These are phyloP conservation scores for Platanista minor DNA, from an alignment of 2,113 vertebrate species.

Conservation along the genomic window DNA sequence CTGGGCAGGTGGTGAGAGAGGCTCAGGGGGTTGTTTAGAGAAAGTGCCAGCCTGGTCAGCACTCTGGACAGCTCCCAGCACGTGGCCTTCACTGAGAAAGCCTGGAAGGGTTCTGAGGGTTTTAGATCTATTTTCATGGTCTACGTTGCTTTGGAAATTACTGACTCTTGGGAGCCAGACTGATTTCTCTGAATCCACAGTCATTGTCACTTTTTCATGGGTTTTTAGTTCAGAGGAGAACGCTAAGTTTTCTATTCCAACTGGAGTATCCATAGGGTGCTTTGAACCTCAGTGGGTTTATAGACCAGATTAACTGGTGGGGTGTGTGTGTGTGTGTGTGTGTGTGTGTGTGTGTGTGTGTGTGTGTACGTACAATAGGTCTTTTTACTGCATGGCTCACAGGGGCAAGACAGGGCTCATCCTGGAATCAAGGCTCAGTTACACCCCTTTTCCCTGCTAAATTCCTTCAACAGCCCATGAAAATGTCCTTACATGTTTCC, in stretches of 20 bases:
- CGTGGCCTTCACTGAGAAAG: accelerated
- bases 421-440: neutral
- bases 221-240: neutral
- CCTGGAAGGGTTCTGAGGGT: neutral
- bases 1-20: neutral
- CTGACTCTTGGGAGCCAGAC: neutral
- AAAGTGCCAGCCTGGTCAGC: neutral
- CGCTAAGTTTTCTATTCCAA: neutral
- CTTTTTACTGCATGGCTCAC: neutral
- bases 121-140: neutral
- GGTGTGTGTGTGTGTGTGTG: neutral
- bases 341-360: neutral
- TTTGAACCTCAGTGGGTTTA: neutral
- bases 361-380: neutral
- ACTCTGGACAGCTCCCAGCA: conserved; percentile 39
- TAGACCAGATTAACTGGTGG: neutral
- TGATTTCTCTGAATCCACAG: neutral
- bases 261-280: neutral
- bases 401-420: neutral
- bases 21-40: neutral
- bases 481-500: neutral
- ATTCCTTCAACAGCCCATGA: neutral
- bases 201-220: neutral
- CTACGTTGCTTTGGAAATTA: neutral
- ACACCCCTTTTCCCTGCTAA: neutral